Evolutionary conservation across 2,113 vertebrate genomes (phyloP).

Genomic region (Emydocephalus ijimae): DNA sequence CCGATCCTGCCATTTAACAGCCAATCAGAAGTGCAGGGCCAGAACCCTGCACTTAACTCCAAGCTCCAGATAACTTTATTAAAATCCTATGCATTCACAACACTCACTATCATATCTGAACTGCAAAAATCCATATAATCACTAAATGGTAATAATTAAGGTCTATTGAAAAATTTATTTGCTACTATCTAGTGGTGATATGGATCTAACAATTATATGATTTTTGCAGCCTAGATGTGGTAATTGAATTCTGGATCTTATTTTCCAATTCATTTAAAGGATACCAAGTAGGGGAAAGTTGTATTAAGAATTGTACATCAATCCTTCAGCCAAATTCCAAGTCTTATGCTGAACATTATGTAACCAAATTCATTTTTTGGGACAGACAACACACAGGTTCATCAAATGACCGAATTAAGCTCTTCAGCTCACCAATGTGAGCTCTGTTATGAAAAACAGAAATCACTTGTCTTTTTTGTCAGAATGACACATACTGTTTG

Average conservation of each 20-base stretch:
- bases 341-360: background rate
- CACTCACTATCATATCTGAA: background rate
- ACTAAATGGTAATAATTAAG: background rate
- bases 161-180: background rate
- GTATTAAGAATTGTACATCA: background rate
- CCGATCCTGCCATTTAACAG: no score
- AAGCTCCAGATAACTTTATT: no score
- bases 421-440: background rate
- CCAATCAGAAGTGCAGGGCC: no score
- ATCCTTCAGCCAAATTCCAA: background rate
- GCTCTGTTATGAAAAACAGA: background rate
- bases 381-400: background rate
- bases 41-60: no score
- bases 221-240: background rate
- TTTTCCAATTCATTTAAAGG: background rate
- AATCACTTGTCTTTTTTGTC: background rate
- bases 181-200: background rate
- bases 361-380: background rate
- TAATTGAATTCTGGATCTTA: background rate
- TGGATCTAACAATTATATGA: background rate
- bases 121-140: background rate
- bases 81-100: no score
- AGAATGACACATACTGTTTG: background rate
- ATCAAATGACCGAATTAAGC: background rate
- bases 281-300: background rate